Evolutionary conservation across 2,113 vertebrate genomes (phyloP), one percentile per base, ranked within the genome.

Genomic region (Myotis brandtii): DNA sequence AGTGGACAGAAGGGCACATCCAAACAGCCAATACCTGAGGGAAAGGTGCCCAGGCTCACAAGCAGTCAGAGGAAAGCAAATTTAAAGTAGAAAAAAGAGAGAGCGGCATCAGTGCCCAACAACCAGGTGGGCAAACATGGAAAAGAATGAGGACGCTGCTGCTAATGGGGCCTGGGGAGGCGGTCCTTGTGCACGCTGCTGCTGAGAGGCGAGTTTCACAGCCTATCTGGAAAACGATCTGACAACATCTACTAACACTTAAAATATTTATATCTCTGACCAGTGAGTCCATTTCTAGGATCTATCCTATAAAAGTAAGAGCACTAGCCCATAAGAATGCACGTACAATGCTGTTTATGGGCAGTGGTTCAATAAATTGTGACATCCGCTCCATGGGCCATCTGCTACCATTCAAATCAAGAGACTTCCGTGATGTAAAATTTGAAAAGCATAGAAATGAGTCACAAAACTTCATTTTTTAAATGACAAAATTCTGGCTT

Each of bases 401-500:
- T 34, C 69, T 43, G 20, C 80, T 66, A 50, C 34, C 34, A 43
- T 17, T 25, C 46, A 77, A 62, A 89, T 52, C 62, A 69, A 76
- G 88, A 95, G 32, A 54, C 70, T 83, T 92, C 50, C 93, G 75
- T 83, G 75, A 83, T 52, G 5, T 56, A 43, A 95, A 77, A 70
- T 59, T 91, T 79, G 62, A 32, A 94, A 94, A 77, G 52, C 32
- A 54, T 77, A 95, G 27, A 95, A 85, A 72, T 43, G 18, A 93
- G 46, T 75, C 90, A 83, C 40, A 62, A 48, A 84, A 79, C 50
- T 93, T 96, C 37, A 43, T n/a, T 87, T n/a, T 82, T 96, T 82
- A 66, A 89, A 90, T 43, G 62, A 70, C 50, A 89, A 84, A 80
- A 86, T 84, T 18, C 23, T 69, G 25, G 89, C 66, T 54, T 85